Evolutionary conservation across 2,113 vertebrate species (phyloP), one percentile per base, ranked within the genome.

Genomic region (Cisticola juncidis): DNA sequence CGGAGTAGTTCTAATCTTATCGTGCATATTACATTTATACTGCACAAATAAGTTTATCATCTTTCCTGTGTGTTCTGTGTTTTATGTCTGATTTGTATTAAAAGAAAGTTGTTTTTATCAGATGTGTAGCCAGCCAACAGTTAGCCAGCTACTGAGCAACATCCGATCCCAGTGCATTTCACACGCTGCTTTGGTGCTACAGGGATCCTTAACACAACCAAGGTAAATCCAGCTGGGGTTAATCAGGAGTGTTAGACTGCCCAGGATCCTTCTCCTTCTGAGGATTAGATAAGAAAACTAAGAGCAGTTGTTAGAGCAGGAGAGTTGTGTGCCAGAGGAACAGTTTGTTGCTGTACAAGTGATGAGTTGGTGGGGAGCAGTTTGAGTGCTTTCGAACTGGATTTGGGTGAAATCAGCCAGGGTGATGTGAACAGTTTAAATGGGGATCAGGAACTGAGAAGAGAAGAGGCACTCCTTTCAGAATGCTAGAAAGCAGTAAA

Each of bases 91-190:
- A 25, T 53, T 58, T 71, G 97, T 98, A 95, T 98, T 98, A 87
- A 98, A 98, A 97, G 96, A 20, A 72, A 31, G 33, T 44, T 90
- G 1, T 62, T 92, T 93, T 89, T 91, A 2, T 51, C 97, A 99
- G 99, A 99, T 99, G 98, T 99, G 99, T 98, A 99, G 99, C 98
- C 99, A 99, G 98, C 99, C 99, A 78, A 98, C 98, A 92, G 99
- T 99, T 87, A 99, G 99, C 98, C 99, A 99, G 98, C 98, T 99
- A 96, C 98, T 99, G 97, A 99, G 99, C 98, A 99, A 99, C 98
- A 98, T 99, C 98, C 98, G 99, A 90, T 99, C 99, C 16, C 99
- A 99, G 98, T 99, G 99, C 98, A 99, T 99, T 95, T 99, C 99
- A 71, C 99, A 99, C 9, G 98, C 99, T 80, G 99, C 99, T 64